phyloP scores from a whole-genome alignment of 2,888 invertebrate genomes.

The Teleiodes luculella region DNA sequence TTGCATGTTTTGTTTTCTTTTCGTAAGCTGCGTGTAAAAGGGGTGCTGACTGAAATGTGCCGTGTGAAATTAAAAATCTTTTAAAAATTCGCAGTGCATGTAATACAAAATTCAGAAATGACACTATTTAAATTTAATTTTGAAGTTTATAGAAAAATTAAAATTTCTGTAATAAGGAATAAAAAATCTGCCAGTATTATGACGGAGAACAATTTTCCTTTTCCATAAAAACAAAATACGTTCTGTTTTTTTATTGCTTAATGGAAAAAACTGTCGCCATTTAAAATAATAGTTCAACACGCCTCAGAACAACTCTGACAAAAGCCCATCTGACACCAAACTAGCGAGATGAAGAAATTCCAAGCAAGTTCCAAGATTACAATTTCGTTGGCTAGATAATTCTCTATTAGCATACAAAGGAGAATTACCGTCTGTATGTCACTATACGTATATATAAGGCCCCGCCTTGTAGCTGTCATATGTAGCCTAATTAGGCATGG shows the following conservation, averaged over 20 bases:
- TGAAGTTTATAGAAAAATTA: no score
- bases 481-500: slow-evolving; percentile 74
- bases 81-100: no score
- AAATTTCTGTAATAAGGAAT: no score
- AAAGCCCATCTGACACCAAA: slow-evolving; percentile 27
- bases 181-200: no score
- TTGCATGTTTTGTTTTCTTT: neutral
- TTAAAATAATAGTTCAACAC: neutral
- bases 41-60: neutral
- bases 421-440: slow-evolving; percentile 73
- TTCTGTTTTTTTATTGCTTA: neutral
- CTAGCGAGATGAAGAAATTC: slow-evolving; percentile 76
- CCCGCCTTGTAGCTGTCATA: slow-evolving; percentile 76
- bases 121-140: no score
- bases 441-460: slow-evolving; percentile 55
- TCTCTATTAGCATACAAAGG: slow-evolving; percentile 78
- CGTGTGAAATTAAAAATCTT: neutral
- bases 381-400: slow-evolving; percentile 77
- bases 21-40: neutral
- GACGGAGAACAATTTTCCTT: no score
- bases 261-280: neutral
- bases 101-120: no score
- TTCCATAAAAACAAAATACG: no score
- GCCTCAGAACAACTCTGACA: neutral
- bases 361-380: slow-evolving; percentile 74